Conservation (phyloP, 2,113 vertebrate genomes). For the Varanus salvator region DNA sequence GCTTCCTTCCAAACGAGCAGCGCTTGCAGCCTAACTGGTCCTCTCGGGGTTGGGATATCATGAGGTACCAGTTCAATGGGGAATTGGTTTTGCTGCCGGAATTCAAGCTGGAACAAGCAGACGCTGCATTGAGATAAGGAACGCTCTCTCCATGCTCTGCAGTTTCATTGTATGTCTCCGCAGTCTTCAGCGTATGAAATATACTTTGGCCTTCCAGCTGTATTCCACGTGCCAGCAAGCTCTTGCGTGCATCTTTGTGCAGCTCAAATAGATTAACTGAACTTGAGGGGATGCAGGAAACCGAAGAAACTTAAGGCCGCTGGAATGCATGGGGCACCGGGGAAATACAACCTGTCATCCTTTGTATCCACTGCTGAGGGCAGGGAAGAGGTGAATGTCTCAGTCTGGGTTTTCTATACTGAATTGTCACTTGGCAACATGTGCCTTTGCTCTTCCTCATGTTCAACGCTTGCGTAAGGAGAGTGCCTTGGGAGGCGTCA, state of each 20-base stretch:
- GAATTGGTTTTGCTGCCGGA: conserved; percentile 63
- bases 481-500: neutral
- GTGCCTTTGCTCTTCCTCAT: neutral
- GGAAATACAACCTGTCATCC: neutral
- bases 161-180: conserved; percentile 54
- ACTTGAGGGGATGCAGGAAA: neutral
- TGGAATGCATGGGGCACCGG: neutral
- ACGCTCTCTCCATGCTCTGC: conserved; percentile 51
- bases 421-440: neutral
- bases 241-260: conserved; percentile 50
- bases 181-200: conserved; percentile 45
- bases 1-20: conserved; percentile 57
- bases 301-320: neutral
- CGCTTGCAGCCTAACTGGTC: conserved; percentile 50
- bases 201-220: conserved; percentile 55
- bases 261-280: conserved; percentile 35
- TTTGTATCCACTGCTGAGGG: neutral
- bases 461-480: conserved; percentile 4
- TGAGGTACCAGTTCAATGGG: conserved; percentile 42
- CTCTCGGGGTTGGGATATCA: conserved; percentile 48
- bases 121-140: conserved; percentile 58
- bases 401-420: conserved; percentile 19
- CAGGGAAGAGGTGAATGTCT: neutral
- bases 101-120: conserved; percentile 67
- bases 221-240: conserved; percentile 59